Base-by-base conservation (phyloP, 2,113 vertebrate species). In the Ictalurus punctatus region DNA sequence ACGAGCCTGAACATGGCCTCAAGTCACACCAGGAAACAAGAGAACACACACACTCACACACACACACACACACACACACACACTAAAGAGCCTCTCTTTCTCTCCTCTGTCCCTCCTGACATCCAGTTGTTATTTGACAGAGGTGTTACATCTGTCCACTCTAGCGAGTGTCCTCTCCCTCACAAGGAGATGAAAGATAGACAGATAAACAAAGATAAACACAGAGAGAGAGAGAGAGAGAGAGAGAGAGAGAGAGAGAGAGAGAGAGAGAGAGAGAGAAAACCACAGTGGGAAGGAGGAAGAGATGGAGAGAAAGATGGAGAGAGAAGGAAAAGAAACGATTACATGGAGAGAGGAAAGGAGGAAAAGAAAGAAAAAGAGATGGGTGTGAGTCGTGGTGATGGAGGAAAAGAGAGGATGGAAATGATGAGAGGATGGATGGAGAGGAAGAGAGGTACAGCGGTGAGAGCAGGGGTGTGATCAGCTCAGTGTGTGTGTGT, bases 81-180 rank as follows among this genome's bases (percentile, higher is more conserved):
- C 30, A 37, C 69, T 34, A 21, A 16, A 14, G 25, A 69, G 59
- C 25, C 44, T 27, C 27, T 10, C 25, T 27, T 79, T 79, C 83
- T 10, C 2, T 30, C 9, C 91, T 93, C 93, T 92, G 92, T 89
- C 76, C 92, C 25, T 48, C 37, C 25, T n/a, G 17, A 30, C 48
- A 78, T 6, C 74, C 40, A 48, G 74, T 16, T 48, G 40, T 48
- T 48, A 78, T 78, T 78, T 48, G 6, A 80, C 79, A 30, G 79
- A 58, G 79, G 79, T 56, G 79, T 30, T 81, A 58, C 17, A 56
- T 30, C 52, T 58, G n/a, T 56, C 48, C 16, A 30, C 56, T 56
- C 30, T n/a, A 16, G 13, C 30, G 27, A 56, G 48, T 30, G 16
- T 30, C 27, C 40, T 65, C 74, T 44, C n/a, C 10, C 37, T 79